Base-by-base conservation (phyloP, 92 coral and sea anemone species). In the Paragorgia papillata region DNA sequence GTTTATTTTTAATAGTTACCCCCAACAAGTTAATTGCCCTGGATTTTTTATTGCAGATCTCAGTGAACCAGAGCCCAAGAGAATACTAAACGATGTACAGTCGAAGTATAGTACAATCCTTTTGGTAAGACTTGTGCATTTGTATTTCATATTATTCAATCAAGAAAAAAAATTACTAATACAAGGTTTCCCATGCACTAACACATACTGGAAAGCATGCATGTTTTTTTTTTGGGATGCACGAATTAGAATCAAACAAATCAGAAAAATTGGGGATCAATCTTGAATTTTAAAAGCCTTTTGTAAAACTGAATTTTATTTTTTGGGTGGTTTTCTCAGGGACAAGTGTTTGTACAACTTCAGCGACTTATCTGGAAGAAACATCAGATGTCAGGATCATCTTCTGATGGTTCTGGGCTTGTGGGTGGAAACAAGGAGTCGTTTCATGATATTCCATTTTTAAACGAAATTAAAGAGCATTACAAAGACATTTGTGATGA, bases 381-480 rank as follows among this genome's bases (percentile, higher is more conserved):
- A 12, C 78, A 71, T 55, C 78, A 58, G 22, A 39, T 39, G 19
- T 7, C 53, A 53, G n/a, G n/a, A n/a, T 9, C 59, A 7, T 2
- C 78, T 8, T 54, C 64, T 35, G 50, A 31, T n/a, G 51, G 39
- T 19, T 57, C 46, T 34, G 32, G 33, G 39, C 55, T 17, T 14
- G 4, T 32, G 41, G 25, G 63, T 44, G 75, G 57, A 44, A 68
- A 46, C 54, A 54, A 71, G 22, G 78, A 71, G 30, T 55, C 62
- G 33, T 26, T 29, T 25, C 57, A 53, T 54, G 78, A 71, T 54
- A 71, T 71, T 54, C 78, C 64, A 19, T 71, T 71, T 20, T 41
- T 71, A 5, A 51, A 71, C 15, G 78, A 71, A 43, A 28, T 55
- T 7, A 71, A 71, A 54, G 78, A 35, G 9, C 57, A 55, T 3